Evolutionary conservation across 2,113 vertebrate species (phyloP).

Genomic region (Chaetura pelagica): DNA sequence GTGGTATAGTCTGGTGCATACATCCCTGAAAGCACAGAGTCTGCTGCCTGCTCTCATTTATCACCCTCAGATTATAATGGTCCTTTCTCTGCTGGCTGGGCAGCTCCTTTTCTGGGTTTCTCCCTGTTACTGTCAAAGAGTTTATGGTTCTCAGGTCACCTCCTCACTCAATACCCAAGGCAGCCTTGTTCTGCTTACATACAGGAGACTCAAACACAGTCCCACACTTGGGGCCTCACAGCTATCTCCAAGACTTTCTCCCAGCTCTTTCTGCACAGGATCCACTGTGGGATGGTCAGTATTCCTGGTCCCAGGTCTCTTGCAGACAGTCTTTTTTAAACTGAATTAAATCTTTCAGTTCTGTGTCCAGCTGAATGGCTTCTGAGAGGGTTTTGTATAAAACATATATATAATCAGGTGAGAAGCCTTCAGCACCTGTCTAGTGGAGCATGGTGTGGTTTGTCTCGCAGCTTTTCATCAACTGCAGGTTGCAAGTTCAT

Average conservation of each 20-base stretch:
- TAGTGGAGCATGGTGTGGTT: not conserved
- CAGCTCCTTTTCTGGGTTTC: not conserved
- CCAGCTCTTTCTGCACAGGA: not conserved
- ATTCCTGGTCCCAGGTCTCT: not conserved
- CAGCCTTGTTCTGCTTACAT: not conserved
- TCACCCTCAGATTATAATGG: not conserved
- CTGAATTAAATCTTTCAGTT: not conserved
- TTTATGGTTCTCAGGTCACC: not conserved
- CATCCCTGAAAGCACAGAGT: not conserved
- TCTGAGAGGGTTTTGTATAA: not conserved
- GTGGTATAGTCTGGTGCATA: not conserved
- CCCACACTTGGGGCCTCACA: not conserved
- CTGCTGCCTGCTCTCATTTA: not conserved
- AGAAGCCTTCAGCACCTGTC: not conserved
- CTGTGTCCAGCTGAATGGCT: not conserved
- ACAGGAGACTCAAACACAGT: not conserved
- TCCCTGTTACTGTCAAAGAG: not conserved
- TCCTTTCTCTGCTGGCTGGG: not conserved
- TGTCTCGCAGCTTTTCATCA: not conserved
- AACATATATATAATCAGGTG: not conserved
- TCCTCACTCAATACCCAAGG: not conserved
- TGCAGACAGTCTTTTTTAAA: not conserved
- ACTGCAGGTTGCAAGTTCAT: not conserved
- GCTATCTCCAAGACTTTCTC: not conserved
- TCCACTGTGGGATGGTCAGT: not conserved